Base-by-base conservation (phyloP, 2,113 vertebrate genomes). In the pig (Sus scrofa) region DNA sequence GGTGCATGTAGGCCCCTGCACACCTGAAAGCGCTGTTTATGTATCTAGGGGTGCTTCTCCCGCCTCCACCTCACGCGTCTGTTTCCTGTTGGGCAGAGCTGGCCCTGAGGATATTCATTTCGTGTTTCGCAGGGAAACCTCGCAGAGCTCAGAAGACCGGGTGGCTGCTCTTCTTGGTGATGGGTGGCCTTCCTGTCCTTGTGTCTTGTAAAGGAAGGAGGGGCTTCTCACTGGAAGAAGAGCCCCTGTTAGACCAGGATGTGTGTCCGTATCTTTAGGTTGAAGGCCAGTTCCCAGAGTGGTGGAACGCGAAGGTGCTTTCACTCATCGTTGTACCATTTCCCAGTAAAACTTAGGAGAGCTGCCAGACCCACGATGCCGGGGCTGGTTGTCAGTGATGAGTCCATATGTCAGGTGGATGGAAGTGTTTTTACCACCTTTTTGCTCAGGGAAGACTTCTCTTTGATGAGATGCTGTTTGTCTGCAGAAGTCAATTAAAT, bases 291-390 rank as follows among this genome's bases (percentile, higher is more conserved):
- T 44, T 27, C 73, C 19, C 78, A 20, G 44, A 73, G 6, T 26
- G 20, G 10, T 44, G 32, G 84, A 77, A 9, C 24, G 26, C 0
- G 0, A 27, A 56, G 68, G 62, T 44, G 4, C 78, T 63, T 58
- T 19, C 39, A 16, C 63, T 50, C 54, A 1, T 34, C n/a, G 9
- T 34, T 34, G 13, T 56, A 34, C 65, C n/a, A 13, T 54, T 58
- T 27, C 6, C 12, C 60, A 65, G 56, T 74, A 52, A 70, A 56
- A 68, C 52, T 7, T 22, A 4, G 39, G 50, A 86, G 78, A 79
- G 75, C 16, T 24, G 24, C 65, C n/a, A 14, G 4, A 30, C 7
- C 19, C 39, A 1, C 0, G 1, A 10, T 24, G 19, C 58, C 37
- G 12, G 34, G 1, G 37, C 2, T 7, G 9, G 7, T 30, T n/a